Evolutionary conservation across 2,888 invertebrate genomes (phyloP), one percentile per base, ranked within the genome.

Genomic region (Caenorhabditis drosophilae): DNA sequence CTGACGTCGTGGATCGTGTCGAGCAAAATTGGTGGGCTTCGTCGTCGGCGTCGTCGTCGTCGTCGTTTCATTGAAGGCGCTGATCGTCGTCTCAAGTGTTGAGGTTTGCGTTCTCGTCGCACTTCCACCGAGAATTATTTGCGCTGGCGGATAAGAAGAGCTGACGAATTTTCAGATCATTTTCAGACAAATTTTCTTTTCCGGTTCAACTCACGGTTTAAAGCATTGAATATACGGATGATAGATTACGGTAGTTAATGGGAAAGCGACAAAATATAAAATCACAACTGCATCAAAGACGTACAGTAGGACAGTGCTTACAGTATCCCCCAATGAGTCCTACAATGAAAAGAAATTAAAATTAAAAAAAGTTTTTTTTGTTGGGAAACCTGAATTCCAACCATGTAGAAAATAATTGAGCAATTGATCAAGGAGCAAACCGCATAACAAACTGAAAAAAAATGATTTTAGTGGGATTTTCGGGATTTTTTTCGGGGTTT

Each of bases 351-450:
- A n/a, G n/a, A n/a, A n/a, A n/a, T n/a, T n/a, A n/a, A n/a, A n/a
- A n/a, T n/a, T n/a, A n/a, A n/a, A n/a, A n/a, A n/a, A n/a, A n/a
- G n/a, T n/a, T n/a, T n/a, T n/a, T n/a, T n/a, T n/a, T n/a, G n/a
- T n/a, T n/a, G n/a, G n/a, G n/a, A n/a, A 46, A 79, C 75, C 56
- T 75, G 56, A 38, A 80, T 73, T 35, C 78, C 79, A 18, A 79
- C 73, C 78, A 79, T 80, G 69, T 80, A 79, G 70, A 80, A 79
- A 16, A 80, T 80, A 40, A 75, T 67, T 41, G 67, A 67, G 34
- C 75, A 75, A 48, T 71, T 71, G 61, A 75, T 73, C 16, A 67
- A 31, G 4, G 73, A 73, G 41, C 75, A 75, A 25, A 73, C 57
- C 4, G 63, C 73, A 45, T 75, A 75, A 42, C 75, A 73, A 2